A percentile compares a stretch with the other conserved stretches of the same genome.
phyloP scores from a whole-genome alignment of 2,888 invertebrate genomes.

The Meiosimyza decipiens region DNA sequence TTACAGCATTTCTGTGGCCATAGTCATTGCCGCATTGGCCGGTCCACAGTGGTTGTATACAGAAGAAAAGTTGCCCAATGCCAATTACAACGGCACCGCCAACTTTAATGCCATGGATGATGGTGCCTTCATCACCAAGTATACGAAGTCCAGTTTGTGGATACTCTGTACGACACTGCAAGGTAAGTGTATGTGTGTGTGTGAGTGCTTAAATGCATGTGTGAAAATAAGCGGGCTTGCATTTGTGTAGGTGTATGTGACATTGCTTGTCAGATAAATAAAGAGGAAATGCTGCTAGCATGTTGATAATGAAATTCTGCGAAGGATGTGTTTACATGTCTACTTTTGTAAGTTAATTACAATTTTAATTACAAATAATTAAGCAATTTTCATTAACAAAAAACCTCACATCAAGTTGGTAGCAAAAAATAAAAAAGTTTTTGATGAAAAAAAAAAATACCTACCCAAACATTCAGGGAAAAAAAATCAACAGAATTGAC shows the following conservation, averaged over 20 bases:
- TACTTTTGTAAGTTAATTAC: not conserved
- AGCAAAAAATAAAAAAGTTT: too few species aligned
- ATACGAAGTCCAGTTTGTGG: slow-evolving; percentile 67
- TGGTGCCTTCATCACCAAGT: slow-evolving; percentile 65
- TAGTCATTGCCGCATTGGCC: slow-evolving; percentile 66
- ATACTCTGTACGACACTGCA: slow-evolving; percentile 64
- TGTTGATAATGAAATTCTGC: slow-evolving; percentile 1
- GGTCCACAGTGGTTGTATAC: slow-evolving; percentile 84
- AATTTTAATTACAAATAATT: slow-evolving; percentile 3
- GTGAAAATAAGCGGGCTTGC: not conserved
- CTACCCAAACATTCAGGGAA: too few species aligned
- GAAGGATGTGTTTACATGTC: not conserved
- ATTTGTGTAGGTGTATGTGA: not conserved
- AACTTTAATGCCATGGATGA: slow-evolving; percentile 64
- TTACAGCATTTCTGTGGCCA: slow-evolving; percentile 65
- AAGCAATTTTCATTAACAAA: not conserved
- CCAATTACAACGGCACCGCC: slow-evolving; percentile 78
- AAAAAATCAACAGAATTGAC: too few species aligned
- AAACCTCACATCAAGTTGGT: too few species aligned
- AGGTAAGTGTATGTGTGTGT: slow-evolving; percentile 54
- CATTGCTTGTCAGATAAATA: too few species aligned
- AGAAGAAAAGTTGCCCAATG: slow-evolving; percentile 85
- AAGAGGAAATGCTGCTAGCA: slow-evolving; percentile 1
- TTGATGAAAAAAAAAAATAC: too few species aligned
- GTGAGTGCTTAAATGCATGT: not conserved